Evolutionary conservation across 1,140 invertebrate genomes (phyloP).

Genomic region (Meloidogyne hapla): DNA sequence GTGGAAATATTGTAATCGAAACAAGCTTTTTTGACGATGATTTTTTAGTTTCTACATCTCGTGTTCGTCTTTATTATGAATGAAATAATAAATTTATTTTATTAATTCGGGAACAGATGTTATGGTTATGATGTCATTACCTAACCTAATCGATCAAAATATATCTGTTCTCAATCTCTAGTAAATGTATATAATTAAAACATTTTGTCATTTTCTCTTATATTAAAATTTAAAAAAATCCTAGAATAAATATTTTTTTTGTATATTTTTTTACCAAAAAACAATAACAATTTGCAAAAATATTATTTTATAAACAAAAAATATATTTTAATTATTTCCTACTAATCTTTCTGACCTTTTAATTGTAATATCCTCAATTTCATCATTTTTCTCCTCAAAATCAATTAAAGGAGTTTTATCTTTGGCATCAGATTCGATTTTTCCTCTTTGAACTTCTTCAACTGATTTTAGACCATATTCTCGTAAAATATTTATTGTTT

Average conservation of each 20-base stretch:
- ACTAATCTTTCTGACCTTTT: neutral
- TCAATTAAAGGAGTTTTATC: conserved; percentile 9
- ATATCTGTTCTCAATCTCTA: too few relatives aligned
- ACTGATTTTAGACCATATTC: conserved; percentile 14
- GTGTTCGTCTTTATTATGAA: conserved; percentile 90
- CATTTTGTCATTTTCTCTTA: too few relatives aligned
- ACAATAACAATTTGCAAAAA: too few relatives aligned
- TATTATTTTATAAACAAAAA: neutral
- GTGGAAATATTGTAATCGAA: conserved; percentile 97
- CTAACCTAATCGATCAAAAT: too few relatives aligned
- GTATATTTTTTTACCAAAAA: too few relatives aligned
- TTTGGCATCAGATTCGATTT: neutral
- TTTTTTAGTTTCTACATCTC: conserved; percentile 87
- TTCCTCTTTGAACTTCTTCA: conserved; percentile 18
- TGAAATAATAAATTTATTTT: too few relatives aligned
- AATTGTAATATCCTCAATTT: neutral
- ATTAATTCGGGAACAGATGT: too few relatives aligned
- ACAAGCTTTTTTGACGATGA: conserved; percentile 97
- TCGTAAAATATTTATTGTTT: conserved; percentile 1
- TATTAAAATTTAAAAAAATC: too few relatives aligned
- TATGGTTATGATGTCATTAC: too few relatives aligned
- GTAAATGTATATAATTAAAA: too few relatives aligned
- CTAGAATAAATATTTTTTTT: too few relatives aligned
- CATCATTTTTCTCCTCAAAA: neutral
- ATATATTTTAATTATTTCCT: conserved; percentile 5